Base-by-base conservation (phyloP, 2,113 vertebrate species). In the Menura novaehollandiae region DNA sequence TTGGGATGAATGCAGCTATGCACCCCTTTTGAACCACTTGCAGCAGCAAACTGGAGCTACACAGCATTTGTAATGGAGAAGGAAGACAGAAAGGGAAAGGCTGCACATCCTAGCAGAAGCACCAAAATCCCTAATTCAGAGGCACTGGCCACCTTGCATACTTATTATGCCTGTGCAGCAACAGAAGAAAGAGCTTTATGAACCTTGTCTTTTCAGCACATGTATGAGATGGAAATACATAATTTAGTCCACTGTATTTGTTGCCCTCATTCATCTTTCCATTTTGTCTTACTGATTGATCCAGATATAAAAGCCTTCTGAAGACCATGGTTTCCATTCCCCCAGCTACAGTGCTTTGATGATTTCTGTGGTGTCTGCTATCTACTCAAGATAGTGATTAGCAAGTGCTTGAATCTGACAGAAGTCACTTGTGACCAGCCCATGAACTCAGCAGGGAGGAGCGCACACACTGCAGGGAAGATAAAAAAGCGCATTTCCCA, bases 351-450 rank as follows among this genome's bases (percentile, higher is more conserved):
- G 35, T 1, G 15, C 94, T 97, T 96, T 97, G 96, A 97, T 96
- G 96, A 92, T 96, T 94, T 92, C 85, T 85, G 79, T 52, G 52
- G 84, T 96, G 91, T 93, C 95, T 97, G 86, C 94, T 86, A 95
- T 94, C 85, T 95, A 85, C 88, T 95, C 71, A 53, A 95, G 96
- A 93, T 94, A 95, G 84, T 93, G 95, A 96, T 96, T 95, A 97
- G 93, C 76, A 96, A 95, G 94, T 96, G 88, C 89, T 93, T 88
- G 35, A 92, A 95, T 96, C 92, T 97, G 92, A 97, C 86, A 97
- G 89, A 96, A 97, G 93, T 96, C 87, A 96, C 95, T 96, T 91
- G 91, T 94, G 95, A 95, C 95, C 96, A 97, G 95, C 91, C 73
- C 93, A 74, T 96, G 95, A 97, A 96, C 95, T 96, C 94, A 93